A percentile compares a stretch with the other conserved stretches of the same genome.
Conservation (phyloP, 2,113 vertebrate species). For the Gymnogyps californianus region DNA sequence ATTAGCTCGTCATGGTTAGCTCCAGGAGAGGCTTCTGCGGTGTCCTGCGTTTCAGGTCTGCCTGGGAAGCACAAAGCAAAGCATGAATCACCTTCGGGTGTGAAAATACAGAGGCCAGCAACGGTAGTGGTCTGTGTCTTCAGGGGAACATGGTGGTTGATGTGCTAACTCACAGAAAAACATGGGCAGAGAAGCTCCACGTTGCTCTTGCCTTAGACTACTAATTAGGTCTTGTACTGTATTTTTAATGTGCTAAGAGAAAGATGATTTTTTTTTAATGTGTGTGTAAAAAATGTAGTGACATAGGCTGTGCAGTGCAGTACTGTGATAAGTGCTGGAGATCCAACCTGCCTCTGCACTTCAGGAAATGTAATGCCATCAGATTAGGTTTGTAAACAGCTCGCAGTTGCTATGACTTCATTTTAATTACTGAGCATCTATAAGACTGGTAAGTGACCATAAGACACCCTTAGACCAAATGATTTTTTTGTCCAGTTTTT, state of each 20-base stretch:
- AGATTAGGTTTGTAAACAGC: not conserved
- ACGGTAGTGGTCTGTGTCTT: not conserved
- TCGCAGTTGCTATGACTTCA: not conserved
- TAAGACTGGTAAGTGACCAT: not conserved
- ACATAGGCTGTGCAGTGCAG: rapidly evolving
- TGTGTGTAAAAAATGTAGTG: no score
- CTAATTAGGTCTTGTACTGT: not conserved
- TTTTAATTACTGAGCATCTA: not conserved
- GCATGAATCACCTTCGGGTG: no score
- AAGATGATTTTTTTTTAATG: not conserved
- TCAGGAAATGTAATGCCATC: not conserved
- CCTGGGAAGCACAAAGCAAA: not conserved
- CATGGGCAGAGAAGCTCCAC: rapidly evolving
- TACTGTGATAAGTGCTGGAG: not conserved
- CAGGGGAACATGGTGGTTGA: rapidly evolving
- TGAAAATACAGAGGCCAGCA: not conserved
- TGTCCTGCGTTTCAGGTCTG: not conserved
- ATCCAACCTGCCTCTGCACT: not conserved
- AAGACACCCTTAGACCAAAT: not conserved
- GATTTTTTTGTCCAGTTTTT: not conserved
- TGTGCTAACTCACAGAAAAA: rapidly evolving
- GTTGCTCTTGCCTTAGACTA: no score
- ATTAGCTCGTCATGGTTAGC: not conserved
- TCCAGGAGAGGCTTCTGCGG: no score
- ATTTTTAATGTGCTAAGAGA: not conserved